Conservation (phyloP, 2,797 vertebrate genomes). For the Philypnodon macrostomus region DNA sequence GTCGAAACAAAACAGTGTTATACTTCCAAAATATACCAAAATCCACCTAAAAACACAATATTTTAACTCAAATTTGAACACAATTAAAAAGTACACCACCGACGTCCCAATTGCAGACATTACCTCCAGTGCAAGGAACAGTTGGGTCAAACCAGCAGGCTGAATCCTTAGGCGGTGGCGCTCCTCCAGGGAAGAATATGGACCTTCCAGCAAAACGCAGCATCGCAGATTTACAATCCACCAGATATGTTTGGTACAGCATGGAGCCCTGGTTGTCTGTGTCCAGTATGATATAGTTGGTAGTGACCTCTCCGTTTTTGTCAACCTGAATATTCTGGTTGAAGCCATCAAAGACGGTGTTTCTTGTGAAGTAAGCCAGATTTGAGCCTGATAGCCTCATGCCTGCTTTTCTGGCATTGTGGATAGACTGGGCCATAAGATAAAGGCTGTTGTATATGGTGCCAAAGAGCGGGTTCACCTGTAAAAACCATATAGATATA, state of each 20-base stretch:
- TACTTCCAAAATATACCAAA: background rate
- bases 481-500: conserved; percentile 1
- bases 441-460: conserved; percentile 93
- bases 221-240: conserved; percentile 71
- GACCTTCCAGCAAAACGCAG: conserved; percentile 74
- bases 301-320: conserved; percentile 72
- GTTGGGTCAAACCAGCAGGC: conserved; percentile 87
- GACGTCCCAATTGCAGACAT: background rate
- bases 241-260: conserved; percentile 79
- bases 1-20: background rate
- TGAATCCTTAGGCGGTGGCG: conserved; percentile 80
- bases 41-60: background rate
- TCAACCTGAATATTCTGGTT: conserved; percentile 81
- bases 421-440: conserved; percentile 83
- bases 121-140: conserved; percentile 83
- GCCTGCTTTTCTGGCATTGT: conserved; percentile 77
- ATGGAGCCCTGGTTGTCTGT: conserved; percentile 75
- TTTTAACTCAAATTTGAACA: background rate
- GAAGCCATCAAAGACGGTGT: conserved; percentile 86
- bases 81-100: too few relatives aligned
- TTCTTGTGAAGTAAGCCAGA: conserved; percentile 81
- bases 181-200: conserved; percentile 83
- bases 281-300: conserved; percentile 85
- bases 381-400: conserved; percentile 72
- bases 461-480: conserved; percentile 92